Evolutionary conservation across 2,113 vertebrate genomes (phyloP).

Genomic region (Callocephalon fimbriatum): DNA sequence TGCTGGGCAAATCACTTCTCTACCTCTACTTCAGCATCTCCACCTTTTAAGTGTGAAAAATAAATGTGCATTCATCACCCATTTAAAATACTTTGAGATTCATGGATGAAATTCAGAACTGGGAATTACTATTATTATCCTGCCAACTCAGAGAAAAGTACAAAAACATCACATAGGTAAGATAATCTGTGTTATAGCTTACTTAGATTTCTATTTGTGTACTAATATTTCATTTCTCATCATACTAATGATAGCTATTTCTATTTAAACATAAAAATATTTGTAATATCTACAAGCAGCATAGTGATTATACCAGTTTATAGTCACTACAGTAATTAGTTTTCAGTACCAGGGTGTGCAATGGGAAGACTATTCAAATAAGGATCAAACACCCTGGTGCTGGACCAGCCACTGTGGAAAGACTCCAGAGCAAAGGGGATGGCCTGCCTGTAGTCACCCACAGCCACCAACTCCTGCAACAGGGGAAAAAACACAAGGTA

Average conservation of each 20-base stretch:
- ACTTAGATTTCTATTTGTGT: conserved; percentile 37
- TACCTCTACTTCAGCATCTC: not conserved
- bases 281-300: not conserved
- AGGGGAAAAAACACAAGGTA: not conserved
- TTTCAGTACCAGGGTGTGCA: not conserved
- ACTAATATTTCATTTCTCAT: conserved; percentile 45
- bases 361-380: not conserved
- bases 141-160: not conserved
- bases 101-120: conserved; percentile 8
- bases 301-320: not conserved
- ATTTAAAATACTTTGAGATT: not conserved
- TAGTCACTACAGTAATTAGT: not conserved
- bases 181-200: not conserved
- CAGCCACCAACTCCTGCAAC: not conserved
- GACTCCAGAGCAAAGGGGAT: not conserved
- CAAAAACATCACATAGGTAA: not conserved
- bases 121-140: not conserved
- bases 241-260: not conserved
- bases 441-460: not conserved
- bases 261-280: conserved; percentile 39
- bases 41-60: not conserved
- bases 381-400: not conserved
- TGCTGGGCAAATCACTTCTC: not conserved
- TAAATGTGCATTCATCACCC: not conserved
- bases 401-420: not conserved